Conservation (phyloP, 1,140 invertebrate species). For the Rhyzopertha dominica region DNA sequence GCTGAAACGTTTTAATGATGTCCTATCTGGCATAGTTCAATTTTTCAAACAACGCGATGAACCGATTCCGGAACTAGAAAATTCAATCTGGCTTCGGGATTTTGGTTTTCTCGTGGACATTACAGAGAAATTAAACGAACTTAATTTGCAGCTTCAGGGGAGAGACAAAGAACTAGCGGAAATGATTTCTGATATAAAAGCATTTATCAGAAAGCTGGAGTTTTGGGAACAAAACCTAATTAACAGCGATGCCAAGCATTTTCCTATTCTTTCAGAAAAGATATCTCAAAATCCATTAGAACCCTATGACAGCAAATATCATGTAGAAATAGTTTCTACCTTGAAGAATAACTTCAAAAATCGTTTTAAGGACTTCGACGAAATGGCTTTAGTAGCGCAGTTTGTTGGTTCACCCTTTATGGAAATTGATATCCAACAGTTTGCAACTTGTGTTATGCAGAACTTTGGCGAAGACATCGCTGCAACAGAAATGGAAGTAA, state of each 20-base stretch:
- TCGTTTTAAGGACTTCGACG: too few relatives aligned
- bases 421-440: constrained; percentile 24
- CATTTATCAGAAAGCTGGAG: constrained; percentile 16
- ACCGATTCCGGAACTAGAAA: constrained; percentile 27
- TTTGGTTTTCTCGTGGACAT: constrained; percentile 31
- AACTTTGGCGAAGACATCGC: constrained; percentile 23
- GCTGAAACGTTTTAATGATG: constrained; percentile 34
- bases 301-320: constrained; percentile 14
- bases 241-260: constrained; percentile 8
- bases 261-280: constrained; percentile 17
- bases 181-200: constrained; percentile 17
- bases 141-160: constrained; percentile 28
- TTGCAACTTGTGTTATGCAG: constrained; percentile 23
- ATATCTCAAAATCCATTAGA: constrained; percentile 16
- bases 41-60: constrained; percentile 28
- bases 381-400: too few relatives aligned
- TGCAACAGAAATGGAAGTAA: constrained; percentile 22
- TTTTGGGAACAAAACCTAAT: constrained; percentile 17
- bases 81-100: constrained; percentile 30
- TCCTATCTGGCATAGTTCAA: constrained; percentile 35
- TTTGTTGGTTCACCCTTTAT: too few relatives aligned
- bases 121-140: constrained; percentile 34
- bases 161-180: constrained; percentile 15
- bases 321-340: constrained; percentile 19
- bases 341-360: too few relatives aligned